Conservation (phyloP, 2,797 vertebrate species). For the Channa striata region DNA sequence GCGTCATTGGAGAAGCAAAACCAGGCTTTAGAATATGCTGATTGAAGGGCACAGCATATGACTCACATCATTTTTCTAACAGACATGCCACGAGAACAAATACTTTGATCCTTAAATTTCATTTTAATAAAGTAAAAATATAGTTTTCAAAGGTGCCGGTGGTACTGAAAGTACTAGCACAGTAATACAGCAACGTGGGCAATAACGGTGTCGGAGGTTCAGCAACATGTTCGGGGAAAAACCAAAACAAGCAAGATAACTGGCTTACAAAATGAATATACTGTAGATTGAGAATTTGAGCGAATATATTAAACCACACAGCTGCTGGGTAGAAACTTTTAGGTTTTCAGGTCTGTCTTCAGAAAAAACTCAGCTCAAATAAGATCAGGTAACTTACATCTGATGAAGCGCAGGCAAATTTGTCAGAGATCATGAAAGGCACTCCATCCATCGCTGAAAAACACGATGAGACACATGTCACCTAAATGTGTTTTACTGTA, state of each 20-base stretch:
- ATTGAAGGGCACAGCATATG: too few relatives aligned
- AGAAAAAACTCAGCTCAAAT: background rate
- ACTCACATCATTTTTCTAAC: too few relatives aligned
- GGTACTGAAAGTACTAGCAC: too few relatives aligned
- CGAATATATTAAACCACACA: background rate
- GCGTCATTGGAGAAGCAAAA: too few relatives aligned
- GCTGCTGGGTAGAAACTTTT: background rate
- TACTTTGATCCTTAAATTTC: too few relatives aligned
- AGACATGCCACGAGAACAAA: too few relatives aligned
- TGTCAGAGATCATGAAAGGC: slow-evolving; percentile 98
- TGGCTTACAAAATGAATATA: background rate
- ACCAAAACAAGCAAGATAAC: background rate
- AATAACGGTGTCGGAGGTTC: too few relatives aligned
- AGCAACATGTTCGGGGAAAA: too few relatives aligned
- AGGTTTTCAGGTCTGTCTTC: background rate
- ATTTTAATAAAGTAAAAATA: too few relatives aligned
- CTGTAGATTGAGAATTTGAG: background rate
- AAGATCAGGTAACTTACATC: slow-evolving; percentile 86
- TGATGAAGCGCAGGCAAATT: slow-evolving; percentile 94
- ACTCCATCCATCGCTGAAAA: slow-evolving; percentile 97
- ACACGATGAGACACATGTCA: slow-evolving; percentile 23
- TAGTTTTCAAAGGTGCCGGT: too few relatives aligned
- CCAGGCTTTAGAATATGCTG: too few relatives aligned
- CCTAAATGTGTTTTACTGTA: background rate
- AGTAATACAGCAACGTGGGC: too few relatives aligned